Percentiles rank a stretch among this genome's conserved stretches.
Conservation (phyloP, 2,888 invertebrate species). For the Hesperia comma region DNA sequence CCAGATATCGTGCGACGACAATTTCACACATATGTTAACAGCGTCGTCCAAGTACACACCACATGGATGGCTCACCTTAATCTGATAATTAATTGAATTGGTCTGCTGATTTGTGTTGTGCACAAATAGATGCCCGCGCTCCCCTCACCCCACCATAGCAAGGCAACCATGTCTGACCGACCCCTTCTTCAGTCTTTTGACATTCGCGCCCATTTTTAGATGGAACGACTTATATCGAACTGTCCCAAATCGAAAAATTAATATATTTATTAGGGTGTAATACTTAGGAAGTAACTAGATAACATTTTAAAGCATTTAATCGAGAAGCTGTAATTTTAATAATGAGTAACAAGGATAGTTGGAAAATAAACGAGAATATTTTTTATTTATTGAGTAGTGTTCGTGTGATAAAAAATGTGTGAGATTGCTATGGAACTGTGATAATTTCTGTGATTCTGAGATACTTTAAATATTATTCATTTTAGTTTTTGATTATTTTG, state of each 20-base stretch:
- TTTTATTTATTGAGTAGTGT: conserved; percentile 16
- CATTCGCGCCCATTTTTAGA: conserved; percentile 82
- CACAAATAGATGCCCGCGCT: conserved; percentile 75
- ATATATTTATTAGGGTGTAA: conserved; percentile 52
- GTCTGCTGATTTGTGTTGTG: conserved; percentile 81
- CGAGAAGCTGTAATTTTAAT: conserved; percentile 42
- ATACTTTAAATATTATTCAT: conserved; percentile 16
- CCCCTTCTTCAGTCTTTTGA: conserved; percentile 81
- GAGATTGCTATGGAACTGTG: conserved; percentile 52
- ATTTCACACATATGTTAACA: conserved; percentile 60
- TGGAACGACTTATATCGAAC: conserved; percentile 76
- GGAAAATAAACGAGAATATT: conserved; percentile 45
- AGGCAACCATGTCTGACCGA: conserved; percentile 61
- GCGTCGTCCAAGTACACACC: conserved; percentile 66
- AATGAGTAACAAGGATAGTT: conserved; percentile 42
- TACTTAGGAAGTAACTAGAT: conserved; percentile 48
- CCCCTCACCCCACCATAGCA: conserved; percentile 56
- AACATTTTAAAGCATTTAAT: conserved; percentile 62
- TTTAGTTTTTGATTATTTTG: conserved; percentile 57
- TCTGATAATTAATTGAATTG: conserved; percentile 83
- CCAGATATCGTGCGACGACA: conserved; percentile 55
- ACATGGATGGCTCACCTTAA: conserved; percentile 80
- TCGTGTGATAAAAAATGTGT: conserved; percentile 25
- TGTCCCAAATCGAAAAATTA: conserved; percentile 63
- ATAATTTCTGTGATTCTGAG: conserved; percentile 39